Percentiles rank a stretch among this genome's conserved stretches.
Conservation (phyloP, 2,888 invertebrate genomes). For the Stramonita haemastoma region DNA sequence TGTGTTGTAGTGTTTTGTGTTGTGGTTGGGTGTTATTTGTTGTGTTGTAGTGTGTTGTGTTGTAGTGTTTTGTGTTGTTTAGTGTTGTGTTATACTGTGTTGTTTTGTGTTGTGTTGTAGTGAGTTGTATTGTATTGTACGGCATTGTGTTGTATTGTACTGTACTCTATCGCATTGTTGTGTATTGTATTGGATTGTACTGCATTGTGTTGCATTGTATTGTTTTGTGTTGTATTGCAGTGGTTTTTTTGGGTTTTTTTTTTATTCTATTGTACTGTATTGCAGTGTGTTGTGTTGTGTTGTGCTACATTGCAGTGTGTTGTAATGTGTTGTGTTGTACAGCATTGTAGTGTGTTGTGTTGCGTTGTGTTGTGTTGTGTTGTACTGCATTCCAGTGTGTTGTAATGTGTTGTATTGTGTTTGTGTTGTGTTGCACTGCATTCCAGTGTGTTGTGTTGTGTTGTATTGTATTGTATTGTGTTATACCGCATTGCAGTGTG, state of each 20-base stretch:
- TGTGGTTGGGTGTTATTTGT: background rate
- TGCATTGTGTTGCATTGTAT: background rate
- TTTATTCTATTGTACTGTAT: background rate
- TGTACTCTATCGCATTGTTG: background rate
- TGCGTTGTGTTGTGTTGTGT: too few relatives aligned
- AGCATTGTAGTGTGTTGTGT: too few relatives aligned
- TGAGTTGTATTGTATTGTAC: background rate
- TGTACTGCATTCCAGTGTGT: too few relatives aligned
- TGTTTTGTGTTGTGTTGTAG: background rate
- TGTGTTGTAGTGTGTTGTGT: background rate
- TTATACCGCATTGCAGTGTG: background rate
- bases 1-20: background rate
- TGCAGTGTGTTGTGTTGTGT: background rate
- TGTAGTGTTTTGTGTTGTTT: background rate
- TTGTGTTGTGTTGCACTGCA: background rate
- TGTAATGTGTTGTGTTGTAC: too few relatives aligned
- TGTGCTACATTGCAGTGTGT: too few relatives aligned
- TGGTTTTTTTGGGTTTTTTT: too few relatives aligned
- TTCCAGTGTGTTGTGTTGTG: background rate
- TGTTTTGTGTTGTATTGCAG: background rate
- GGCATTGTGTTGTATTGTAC: background rate
- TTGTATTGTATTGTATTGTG: background rate
- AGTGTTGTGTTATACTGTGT: background rate
- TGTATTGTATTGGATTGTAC: background rate
- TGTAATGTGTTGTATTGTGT: background rate